These are phyloP conservation scores for Brotula barbata DNA, from an alignment of 2,797 vertebrate species.

Conservation along the genomic window DNA sequence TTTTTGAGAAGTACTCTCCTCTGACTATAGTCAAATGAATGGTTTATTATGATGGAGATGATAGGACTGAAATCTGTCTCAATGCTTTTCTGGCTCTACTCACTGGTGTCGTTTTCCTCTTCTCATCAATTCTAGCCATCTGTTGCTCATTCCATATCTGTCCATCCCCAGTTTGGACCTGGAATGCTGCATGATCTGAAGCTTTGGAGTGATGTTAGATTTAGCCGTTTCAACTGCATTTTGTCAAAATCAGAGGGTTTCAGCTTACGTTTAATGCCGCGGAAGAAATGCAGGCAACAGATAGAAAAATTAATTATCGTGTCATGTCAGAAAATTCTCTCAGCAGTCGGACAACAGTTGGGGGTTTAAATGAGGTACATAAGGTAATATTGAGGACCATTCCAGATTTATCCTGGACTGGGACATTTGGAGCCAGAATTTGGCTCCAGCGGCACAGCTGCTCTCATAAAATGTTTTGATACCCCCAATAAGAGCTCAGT, in stretches of 20 bases:
- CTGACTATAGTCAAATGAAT: conserved; percentile 65
- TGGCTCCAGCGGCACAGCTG: conserved; percentile 68
- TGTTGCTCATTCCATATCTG: conserved; percentile 80
- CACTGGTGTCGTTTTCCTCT: conserved; percentile 70
- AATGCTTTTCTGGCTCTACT: conserved; percentile 69
- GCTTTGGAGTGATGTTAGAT: conserved; percentile 54
- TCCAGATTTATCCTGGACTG: conserved; percentile 65
- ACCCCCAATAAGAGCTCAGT: conserved; percentile 73
- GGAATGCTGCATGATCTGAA: conserved; percentile 61
- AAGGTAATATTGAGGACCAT: conserved; percentile 62
- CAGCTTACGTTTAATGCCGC: not conserved
- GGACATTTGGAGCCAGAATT: conserved; percentile 65
- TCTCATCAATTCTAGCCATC: conserved; percentile 77
- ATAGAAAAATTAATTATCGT: not conserved
- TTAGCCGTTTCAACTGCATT: conserved; percentile 52
- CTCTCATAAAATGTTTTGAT: conserved; percentile 76
- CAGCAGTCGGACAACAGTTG: conserved; percentile 38
- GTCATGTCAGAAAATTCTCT: conserved; percentile 19
- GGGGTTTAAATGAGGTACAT: conserved; percentile 54
- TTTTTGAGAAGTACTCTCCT: conserved; percentile 51
- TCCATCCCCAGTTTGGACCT: conserved; percentile 70
- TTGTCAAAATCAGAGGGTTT: conserved; percentile 41
- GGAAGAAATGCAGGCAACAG: not conserved
- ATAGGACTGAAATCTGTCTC: conserved; percentile 63
- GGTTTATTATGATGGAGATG: conserved; percentile 63